These are phyloP conservation scores for Neolamprologus variostigma DNA, from an alignment of 2,113 vertebrate genomes.

Conservation along the genomic window DNA sequence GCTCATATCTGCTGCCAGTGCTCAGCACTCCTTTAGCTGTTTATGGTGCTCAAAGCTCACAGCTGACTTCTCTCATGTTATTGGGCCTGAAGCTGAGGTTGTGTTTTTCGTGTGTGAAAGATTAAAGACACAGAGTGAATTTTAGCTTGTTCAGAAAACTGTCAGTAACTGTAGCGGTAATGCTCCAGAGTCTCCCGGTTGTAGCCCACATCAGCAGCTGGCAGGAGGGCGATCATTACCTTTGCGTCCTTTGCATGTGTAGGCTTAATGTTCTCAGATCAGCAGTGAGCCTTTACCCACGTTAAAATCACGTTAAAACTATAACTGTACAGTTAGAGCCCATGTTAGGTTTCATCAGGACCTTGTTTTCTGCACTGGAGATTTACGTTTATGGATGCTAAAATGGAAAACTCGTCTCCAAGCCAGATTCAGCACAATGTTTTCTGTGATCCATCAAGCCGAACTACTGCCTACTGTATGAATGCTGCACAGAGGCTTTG, in stretches of 20 bases:
- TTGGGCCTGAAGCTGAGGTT: background rate
- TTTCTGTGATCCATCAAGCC: background rate
- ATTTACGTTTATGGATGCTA: background rate
- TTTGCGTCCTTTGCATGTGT: background rate
- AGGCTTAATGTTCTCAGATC: background rate
- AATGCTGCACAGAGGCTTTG: background rate
- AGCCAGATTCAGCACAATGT: background rate
- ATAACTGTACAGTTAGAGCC: background rate
- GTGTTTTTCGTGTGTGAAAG: background rate
- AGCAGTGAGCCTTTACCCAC: background rate
- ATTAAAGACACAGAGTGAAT: background rate
- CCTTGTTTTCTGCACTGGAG: background rate
- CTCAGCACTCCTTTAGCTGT: background rate
- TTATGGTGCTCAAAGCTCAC: background rate
- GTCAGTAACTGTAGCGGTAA: background rate
- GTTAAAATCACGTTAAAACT: background rate
- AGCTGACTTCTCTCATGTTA: background rate
- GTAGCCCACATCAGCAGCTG: background rate
- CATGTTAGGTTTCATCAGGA: background rate
- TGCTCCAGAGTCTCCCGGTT: background rate
- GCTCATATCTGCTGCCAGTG: background rate
- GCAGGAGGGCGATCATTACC: background rate
- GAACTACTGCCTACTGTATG: background rate
- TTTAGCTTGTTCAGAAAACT: background rate
- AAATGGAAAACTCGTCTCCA: background rate